A percentile compares a stretch with the other conserved stretches of the same genome.
These are phyloP conservation scores for Drosophila picticornis DNA, from an alignment of 2,888 invertebrate genomes.

Conservation along the genomic window DNA sequence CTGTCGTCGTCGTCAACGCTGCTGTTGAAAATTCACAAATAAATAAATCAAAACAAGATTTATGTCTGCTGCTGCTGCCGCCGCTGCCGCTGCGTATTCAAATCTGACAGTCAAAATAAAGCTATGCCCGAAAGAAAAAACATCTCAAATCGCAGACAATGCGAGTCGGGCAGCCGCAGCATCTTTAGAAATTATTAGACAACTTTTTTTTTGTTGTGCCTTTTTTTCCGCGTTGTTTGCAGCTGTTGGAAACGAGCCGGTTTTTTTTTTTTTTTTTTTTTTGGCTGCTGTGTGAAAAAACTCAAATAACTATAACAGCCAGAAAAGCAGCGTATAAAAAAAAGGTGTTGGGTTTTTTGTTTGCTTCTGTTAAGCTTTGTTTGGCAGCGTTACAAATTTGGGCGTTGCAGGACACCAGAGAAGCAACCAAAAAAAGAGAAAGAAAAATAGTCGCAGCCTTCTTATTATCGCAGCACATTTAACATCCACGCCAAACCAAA, in stretches of 20 bases:
- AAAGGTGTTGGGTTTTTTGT: constrained; percentile 15
- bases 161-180: constrained; percentile 27
- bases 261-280: constrained; percentile 51
- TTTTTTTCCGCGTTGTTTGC: constrained; percentile 42
- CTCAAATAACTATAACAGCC: constrained; percentile 1
- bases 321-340: constrained; percentile 16
- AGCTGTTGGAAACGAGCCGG: constrained; percentile 71
- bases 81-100: constrained; percentile 45
- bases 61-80: constrained; percentile 47
- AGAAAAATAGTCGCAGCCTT: neutral
- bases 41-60: constrained; percentile 71
- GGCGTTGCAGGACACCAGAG: constrained; percentile 22
- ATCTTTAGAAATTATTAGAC: constrained; percentile 68
- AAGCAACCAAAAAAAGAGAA: neutral
- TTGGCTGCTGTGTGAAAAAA: constrained; percentile 25
- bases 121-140: constrained; percentile 20
- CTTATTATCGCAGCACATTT: constrained; percentile 8
- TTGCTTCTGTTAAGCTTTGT: neutral
- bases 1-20: neutral
- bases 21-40: constrained; percentile 36
- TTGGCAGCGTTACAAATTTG: constrained; percentile 2
- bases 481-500: neutral
- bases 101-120: constrained; percentile 50
- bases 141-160: constrained; percentile 50
- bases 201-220: constrained; percentile 35